phyloP scores from a whole-genome alignment of 2,888 invertebrate genomes.

The Lordiphosa andalusiaca region DNA sequence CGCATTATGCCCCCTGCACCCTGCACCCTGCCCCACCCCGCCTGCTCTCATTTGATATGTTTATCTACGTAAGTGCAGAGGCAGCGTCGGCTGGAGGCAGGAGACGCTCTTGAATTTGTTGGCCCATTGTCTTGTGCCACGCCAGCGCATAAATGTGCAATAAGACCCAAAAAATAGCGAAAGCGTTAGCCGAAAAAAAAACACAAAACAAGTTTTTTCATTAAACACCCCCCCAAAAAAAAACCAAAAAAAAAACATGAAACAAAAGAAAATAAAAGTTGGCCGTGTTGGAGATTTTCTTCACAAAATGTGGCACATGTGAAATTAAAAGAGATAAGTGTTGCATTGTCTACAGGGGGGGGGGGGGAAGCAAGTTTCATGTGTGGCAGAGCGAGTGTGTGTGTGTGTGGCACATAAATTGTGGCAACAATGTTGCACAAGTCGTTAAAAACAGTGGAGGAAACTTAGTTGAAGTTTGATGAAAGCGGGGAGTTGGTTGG shows the following conservation, averaged over 20 bases:
- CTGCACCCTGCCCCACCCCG: not conserved
- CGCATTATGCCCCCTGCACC: conserved; percentile 13
- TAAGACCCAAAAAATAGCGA: conserved; percentile 16
- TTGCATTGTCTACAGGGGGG: conserved; percentile 38
- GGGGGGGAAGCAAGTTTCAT: conserved; percentile 11
- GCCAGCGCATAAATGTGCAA: conserved; percentile 26
- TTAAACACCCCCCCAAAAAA: conserved; percentile 18
- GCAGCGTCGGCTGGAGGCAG: not conserved
- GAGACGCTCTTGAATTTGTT: conserved; percentile 37
- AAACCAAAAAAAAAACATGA: not conserved
- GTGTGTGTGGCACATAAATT: not conserved
- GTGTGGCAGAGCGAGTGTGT: too few species aligned
- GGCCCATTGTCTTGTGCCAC: conserved; percentile 50
- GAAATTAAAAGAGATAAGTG: conserved; percentile 53
- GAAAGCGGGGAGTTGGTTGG: too few species aligned
- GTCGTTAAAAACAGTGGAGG: too few species aligned
- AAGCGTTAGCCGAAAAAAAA: conserved; percentile 27
- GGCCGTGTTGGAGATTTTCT: conserved; percentile 26
- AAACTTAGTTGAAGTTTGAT: too few species aligned
- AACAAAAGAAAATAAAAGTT: conserved; percentile 23
- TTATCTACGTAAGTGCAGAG: conserved; percentile 32
- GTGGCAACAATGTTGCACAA: conserved; percentile 1
- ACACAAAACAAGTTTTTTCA: conserved; percentile 59
- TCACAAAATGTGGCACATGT: conserved; percentile 36
- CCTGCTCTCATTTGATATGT: conserved; percentile 11